A percentile compares a stretch with the other conserved stretches of the same genome.
These are phyloP conservation scores for Zaprionus vittiger DNA, from an alignment of 1,140 invertebrate species.

Conservation along the genomic window DNA sequence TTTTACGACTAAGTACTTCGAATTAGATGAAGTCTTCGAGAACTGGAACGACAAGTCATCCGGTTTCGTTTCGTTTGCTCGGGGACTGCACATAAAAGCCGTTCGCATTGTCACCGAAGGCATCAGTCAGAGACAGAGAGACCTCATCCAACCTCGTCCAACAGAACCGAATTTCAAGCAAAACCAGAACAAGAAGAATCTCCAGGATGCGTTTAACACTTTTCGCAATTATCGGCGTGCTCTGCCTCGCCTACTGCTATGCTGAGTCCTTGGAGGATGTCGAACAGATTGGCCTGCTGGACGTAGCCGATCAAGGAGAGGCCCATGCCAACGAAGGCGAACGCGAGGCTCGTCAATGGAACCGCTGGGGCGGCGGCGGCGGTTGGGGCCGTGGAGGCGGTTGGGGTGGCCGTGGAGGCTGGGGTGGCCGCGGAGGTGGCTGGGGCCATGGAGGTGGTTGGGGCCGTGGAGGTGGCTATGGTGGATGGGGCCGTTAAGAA, in stretches of 20 bases:
- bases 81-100: slow-evolving; percentile 24
- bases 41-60: slow-evolving; percentile 20
- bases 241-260: slow-evolving; percentile 37
- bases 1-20: slow-evolving; percentile 13
- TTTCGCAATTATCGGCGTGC: slow-evolving; percentile 29
- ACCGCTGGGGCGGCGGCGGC: slow-evolving; percentile 10
- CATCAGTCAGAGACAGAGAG: slow-evolving; percentile 18
- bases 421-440: slow-evolving; percentile 24
- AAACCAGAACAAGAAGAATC: background rate
- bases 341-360: slow-evolving; percentile 36
- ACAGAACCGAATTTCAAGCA: slow-evolving; percentile 4
- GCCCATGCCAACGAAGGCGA: slow-evolving; percentile 51
- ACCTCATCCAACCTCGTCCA: background rate
- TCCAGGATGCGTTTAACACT: slow-evolving; percentile 54
- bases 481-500: slow-evolving; percentile 13
- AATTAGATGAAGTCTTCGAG: slow-evolving; percentile 18
- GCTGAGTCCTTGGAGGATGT: slow-evolving; percentile 12
- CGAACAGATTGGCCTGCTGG: slow-evolving; percentile 25
- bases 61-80: background rate
- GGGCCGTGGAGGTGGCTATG: slow-evolving; percentile 17
- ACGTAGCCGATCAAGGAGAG: slow-evolving; percentile 52
- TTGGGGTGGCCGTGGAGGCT: slow-evolving; percentile 27
- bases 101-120: background rate
- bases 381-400: slow-evolving; percentile 18
- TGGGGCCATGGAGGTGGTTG: slow-evolving; percentile 10